phyloP scores from a whole-genome alignment of 2,888 invertebrate species.

The Drosophila demipolita region DNA sequence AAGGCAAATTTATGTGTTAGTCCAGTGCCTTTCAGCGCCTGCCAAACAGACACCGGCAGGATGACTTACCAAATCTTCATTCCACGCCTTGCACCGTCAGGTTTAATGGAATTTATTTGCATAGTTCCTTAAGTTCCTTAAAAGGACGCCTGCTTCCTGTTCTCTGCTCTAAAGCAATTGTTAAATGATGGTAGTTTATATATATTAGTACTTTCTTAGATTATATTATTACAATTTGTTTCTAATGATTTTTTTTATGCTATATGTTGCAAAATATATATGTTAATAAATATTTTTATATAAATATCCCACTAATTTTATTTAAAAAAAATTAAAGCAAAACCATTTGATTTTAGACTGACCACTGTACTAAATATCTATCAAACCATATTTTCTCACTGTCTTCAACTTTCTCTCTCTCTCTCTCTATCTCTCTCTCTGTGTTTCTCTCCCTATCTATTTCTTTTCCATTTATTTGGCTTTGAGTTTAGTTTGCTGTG shows the following conservation, averaged over 20 bases:
- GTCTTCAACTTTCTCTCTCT: background rate
- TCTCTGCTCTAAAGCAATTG: conserved; percentile 63
- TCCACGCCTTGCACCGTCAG: conserved; percentile 63
- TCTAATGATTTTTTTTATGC: background rate
- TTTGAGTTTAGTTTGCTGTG: conserved; percentile 45
- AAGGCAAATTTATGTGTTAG: conserved; percentile 74
- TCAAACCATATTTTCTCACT: conserved; percentile 8
- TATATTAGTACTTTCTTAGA: background rate
- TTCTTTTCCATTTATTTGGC: conserved; percentile 22
- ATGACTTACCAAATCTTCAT: conserved; percentile 18
- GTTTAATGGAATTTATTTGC: conserved; percentile 67
- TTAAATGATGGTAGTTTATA: conserved; percentile 33
- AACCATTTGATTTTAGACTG: background rate
- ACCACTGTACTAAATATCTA: background rate
- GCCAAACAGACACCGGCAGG: conserved; percentile 40
- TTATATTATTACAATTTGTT: background rate
- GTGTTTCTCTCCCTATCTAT: conserved; percentile 3
- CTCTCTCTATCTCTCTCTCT: conserved; percentile 4
- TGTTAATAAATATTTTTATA: too few species aligned
- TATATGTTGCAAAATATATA: background rate
- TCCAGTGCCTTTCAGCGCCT: conserved; percentile 61
- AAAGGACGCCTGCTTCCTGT: conserved; percentile 10
- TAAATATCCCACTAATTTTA: too few species aligned
- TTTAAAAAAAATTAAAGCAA: too few species aligned
- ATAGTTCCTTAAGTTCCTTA: conserved; percentile 52